Base-by-base conservation (phyloP, 2,888 invertebrate species). In the Deilephila elpenor region DNA sequence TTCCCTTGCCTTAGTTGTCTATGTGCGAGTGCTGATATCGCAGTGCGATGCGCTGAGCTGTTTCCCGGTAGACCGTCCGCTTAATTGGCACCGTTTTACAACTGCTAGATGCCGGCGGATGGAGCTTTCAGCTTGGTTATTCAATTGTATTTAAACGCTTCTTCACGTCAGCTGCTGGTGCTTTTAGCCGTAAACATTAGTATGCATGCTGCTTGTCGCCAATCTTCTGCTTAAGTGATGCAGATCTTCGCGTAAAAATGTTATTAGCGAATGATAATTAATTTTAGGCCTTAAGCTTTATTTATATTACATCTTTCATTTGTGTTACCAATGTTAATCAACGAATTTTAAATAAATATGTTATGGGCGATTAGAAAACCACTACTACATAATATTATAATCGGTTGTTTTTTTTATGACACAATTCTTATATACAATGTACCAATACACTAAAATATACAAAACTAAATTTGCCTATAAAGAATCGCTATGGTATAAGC, bases 81-180 rank as follows among this genome's bases (percentile, higher is more conserved):
- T 88, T 91, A 75, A 84, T 91, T 77, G 91, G 89, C 67, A 89
- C 86, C 81, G 87, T 86, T 80, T 83, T 90, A 75, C 86, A 88
- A 82, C 83, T 86, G 80, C 86, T 85, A 67, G 67, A 67, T 51
- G 51, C 79, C 82, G 79, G 81, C 85, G 73, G 86, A 87, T 74
- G 86, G 88, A 81, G 83, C 81, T 81, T 80, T 84, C 77, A 81
- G 79, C 81, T 82, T 78, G 82, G 78, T 84, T 82, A 78, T 81
- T 82, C 82, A 82, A 80, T 80, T 78, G 76, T 79, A 80, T 78
- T 64, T 67, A 67, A 67, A 67, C 67, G 44, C 25, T 67, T 67
- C 67, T 67, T 51, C 14, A 51, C 20, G 44, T 73, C 74, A 73
- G 75, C 71, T 73, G 75, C 75, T 74, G 73, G 76, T 73, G 75